Evolutionary conservation across 1,140 invertebrate species (phyloP), one percentile per base, ranked within the genome.

Genomic region (Panulirus ornatus): DNA sequence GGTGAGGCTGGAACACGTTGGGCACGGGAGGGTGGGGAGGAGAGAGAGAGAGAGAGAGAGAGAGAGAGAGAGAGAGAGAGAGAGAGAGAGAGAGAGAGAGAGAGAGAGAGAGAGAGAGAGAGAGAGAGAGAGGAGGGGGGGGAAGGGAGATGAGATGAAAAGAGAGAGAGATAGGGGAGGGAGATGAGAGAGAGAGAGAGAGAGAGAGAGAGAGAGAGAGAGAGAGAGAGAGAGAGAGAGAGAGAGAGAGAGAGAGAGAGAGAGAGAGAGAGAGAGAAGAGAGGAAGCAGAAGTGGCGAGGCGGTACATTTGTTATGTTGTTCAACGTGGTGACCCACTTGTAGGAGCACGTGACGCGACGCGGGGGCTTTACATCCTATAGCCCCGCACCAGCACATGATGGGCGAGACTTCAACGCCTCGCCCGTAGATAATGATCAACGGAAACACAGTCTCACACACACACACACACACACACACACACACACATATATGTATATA

Each of bases 401-500:
- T 5, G 22, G 30, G 5, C 2, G 71, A 42, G 71, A 44, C 36
- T 38, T 75, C 40, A 44, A 75, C 36, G 36, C 36, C 71, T 2
- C 36, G 40, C 30, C 36, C 36, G 6, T 27, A 40, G 71, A 38
- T 40, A 75, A 11, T 40, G 71, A 75, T 38, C 71, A 36, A 1
- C 27, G 30, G 27, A 1, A 47, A 9, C 22, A 78, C 40, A 79
- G 40, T 47, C 76, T 47, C 44, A 51, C 76, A 79, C 42, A 79
- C 44, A 79, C 76, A 79, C 44, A 79, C 76, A 79, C 44, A 79
- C 76, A 79, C 44, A 79, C 76, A 79, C 76, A 79, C 8, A 79
- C 34, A 75, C 27, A 75, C 34, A 75, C 34, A 75, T 22, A 75
- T 30, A 38, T 14, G 19, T 16, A 22, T 19, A 40, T n/a, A 40